Evolutionary conservation across 2,888 invertebrate species (phyloP), one percentile per base, ranked within the genome.

Genomic region (Drosophila sordidula): DNA sequence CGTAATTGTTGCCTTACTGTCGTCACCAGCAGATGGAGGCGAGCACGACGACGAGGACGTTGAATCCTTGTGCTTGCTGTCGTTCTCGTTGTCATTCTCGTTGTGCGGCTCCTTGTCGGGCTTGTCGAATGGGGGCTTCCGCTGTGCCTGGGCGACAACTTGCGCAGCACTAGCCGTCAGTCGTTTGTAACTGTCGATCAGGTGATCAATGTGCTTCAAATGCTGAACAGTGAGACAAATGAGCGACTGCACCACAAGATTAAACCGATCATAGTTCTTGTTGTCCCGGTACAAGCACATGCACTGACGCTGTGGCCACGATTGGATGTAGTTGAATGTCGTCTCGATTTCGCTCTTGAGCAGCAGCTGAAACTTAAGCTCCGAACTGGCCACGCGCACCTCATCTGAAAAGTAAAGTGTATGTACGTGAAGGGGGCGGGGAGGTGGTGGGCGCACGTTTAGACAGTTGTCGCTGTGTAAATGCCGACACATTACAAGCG

Each of bases 241-340:
- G 82, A 98, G 95, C 75, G 97, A 96, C 92, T 98, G 98, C 39
- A 97, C 96, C 83, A 98, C 94, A 89, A 96, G 94, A 92, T 97
- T 97, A 92, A 98, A 97, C 80, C 97, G 94, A 91, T 98, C 98
- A 93, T 97, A 96, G 93, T 98, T 98, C 92, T 97, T 97, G 63
- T 95, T 95, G 93, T 98, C 98, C 84, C 98, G 95, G 92, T 97
- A 98, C 93, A 97, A 96, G 93, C 98, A 98, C 96, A 98, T 97
- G 91, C 98, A 98, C 93, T 98, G 98, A 91, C 97, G 95, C 93
- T 97, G 96, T 75, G 96, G 96, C 97, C 97, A 98, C 84, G 97
- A 95, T 91, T 97, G 95, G 89, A 97, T 96, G 93, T 97, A 98
- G 88, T 96, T 95, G 89, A 96, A 94, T 74, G 97, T 95, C 81